These are phyloP conservation scores for Alectoris magna DNA, from an alignment of 2,797 vertebrate genomes.

Conservation along the genomic window DNA sequence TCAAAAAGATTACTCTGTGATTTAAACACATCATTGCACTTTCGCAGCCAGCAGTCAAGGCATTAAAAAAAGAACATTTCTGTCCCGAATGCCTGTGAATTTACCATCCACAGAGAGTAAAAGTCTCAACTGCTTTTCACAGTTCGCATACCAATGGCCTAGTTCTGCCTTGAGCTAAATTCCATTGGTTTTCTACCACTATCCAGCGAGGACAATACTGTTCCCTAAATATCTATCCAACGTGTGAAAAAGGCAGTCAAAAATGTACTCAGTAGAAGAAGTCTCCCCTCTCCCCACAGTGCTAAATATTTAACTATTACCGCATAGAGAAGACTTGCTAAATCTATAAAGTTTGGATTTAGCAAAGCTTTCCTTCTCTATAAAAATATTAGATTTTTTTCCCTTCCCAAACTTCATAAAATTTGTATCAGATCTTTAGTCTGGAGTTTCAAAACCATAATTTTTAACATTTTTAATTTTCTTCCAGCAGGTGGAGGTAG, in stretches of 20 bases:
- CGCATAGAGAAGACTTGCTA: neutral
- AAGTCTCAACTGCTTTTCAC: neutral
- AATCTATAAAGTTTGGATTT: neutral
- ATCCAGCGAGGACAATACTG: neutral
- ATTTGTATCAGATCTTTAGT: neutral
- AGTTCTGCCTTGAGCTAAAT: constrained; percentile 42
- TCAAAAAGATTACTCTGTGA: constrained; percentile 26
- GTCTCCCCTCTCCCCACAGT: neutral
- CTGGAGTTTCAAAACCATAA: neutral
- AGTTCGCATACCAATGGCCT: constrained; percentile 21
- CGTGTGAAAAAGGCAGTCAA: neutral
- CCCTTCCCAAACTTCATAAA: neutral
- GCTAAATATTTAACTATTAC: neutral
- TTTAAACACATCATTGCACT: neutral
- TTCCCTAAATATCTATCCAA: constrained; percentile 24
- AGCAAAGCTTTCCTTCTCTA: neutral
- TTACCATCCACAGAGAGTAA: constrained; percentile 25
- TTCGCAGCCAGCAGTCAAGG: constrained; percentile 24
- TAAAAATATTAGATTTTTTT: neutral
- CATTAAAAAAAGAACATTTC: constrained; percentile 35
- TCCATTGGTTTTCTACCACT: constrained; percentile 30
- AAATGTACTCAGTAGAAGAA: neutral
- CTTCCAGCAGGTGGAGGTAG: constrained; percentile 74
- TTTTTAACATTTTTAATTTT: constrained; percentile 47
- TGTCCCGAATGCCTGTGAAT: constrained; percentile 18